Evolutionary conservation across 2,113 vertebrate species (phyloP).

Genomic region (Grammomys surdaster): DNA sequence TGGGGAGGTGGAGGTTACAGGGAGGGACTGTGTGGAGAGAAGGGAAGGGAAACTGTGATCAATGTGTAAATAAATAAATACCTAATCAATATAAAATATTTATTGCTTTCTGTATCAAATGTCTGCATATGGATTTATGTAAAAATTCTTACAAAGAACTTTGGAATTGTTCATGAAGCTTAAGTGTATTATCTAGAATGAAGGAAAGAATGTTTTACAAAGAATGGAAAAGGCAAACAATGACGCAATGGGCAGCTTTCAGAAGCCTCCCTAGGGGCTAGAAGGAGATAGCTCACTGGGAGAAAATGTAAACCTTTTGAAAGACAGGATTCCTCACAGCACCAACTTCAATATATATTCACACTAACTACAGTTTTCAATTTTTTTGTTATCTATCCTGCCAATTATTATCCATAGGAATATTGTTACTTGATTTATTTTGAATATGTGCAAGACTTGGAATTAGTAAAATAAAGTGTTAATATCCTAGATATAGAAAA

Average conservation of each 20-base stretch:
- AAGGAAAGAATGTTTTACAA: neutral
- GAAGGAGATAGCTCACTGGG: neutral
- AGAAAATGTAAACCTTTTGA: neutral
- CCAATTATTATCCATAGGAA: neutral
- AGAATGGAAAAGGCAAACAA: neutral
- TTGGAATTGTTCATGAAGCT: neutral
- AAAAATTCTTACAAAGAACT: neutral
- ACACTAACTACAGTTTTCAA: neutral
- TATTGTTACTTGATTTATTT: neutral
- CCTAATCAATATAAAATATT: neutral
- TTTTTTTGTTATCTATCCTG: neutral
- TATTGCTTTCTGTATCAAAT: neutral
- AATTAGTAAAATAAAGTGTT: neutral
- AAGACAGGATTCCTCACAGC: neutral
- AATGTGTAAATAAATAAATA: neutral
- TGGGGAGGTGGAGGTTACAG: neutral
- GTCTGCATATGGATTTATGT: neutral
- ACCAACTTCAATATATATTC: neutral
- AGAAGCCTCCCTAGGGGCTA: neutral
- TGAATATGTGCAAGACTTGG: neutral
- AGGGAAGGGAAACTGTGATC: neutral
- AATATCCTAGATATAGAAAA: neutral
- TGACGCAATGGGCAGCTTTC: neutral
- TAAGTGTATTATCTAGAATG: neutral
- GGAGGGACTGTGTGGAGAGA: neutral